phyloP scores from a whole-genome alignment of 2,797 vertebrate species.

The Falco columbarius region DNA sequence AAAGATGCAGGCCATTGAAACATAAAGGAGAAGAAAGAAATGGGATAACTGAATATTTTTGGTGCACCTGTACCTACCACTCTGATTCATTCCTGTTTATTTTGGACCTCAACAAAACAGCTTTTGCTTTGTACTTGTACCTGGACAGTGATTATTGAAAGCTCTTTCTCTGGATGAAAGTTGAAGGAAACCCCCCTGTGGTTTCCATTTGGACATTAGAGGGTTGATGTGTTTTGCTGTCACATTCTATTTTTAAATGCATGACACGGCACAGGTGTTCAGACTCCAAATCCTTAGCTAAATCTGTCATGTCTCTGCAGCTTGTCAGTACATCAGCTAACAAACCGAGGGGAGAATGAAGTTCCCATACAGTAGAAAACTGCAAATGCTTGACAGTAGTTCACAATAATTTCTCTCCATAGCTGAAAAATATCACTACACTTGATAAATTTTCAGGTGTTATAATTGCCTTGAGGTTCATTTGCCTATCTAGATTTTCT shows the following conservation, averaged over 20 bases:
- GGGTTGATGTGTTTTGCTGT: conserved; percentile 55
- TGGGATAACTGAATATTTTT: neutral
- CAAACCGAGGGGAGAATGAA: conserved; percentile 11
- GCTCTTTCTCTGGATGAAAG: conserved; percentile 21
- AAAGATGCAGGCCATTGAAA: neutral
- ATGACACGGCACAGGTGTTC: conserved; percentile 69
- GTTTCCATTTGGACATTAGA: conserved; percentile 59
- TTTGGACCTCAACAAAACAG: neutral
- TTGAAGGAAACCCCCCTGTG: conserved; percentile 27
- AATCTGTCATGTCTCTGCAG: conserved; percentile 53
- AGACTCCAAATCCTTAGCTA: conserved; percentile 37
- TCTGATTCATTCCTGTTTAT: neutral
- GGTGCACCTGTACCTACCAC: neutral
- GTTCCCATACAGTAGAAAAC: conserved; percentile 12
- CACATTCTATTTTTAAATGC: conserved; percentile 61
- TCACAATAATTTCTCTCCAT: neutral
- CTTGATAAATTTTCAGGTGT: conserved; percentile 6
- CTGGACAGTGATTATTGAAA: neutral
- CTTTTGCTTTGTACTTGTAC: neutral
- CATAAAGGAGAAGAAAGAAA: neutral
- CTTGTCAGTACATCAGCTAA: conserved; percentile 41
- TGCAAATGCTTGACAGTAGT: neutral
- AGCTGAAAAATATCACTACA: neutral
- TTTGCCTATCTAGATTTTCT: neutral
- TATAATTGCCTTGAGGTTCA: neutral